Conservation (phyloP, 2,888 invertebrate species). For the Amphipoea oculea region DNA sequence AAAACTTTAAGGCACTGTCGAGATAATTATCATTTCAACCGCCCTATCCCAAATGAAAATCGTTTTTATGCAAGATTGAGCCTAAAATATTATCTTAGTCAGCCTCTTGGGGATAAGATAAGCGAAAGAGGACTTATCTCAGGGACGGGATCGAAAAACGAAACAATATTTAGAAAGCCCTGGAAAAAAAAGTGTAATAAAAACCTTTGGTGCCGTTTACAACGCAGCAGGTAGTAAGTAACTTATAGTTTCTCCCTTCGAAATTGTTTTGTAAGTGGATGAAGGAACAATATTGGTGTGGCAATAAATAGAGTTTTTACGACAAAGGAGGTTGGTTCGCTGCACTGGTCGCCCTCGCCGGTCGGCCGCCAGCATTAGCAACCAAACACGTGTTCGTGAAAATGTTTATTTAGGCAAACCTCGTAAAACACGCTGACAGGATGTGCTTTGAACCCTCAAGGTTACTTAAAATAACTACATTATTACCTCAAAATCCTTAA, state of each 20-base stretch:
- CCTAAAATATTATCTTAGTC: constrained; percentile 77
- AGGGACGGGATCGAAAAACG: constrained; percentile 76
- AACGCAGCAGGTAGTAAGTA: constrained; percentile 83
- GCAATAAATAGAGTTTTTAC: constrained; percentile 82
- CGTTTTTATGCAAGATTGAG: constrained; percentile 67
- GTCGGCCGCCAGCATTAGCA: constrained; percentile 75
- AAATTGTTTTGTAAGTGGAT: constrained; percentile 79
- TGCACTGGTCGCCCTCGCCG: constrained; percentile 69
- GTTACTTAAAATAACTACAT: constrained; percentile 79
- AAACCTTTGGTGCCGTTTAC: constrained; percentile 77
- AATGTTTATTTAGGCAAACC: constrained; percentile 89
- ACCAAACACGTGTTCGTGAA: constrained; percentile 84
- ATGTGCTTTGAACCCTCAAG: constrained; percentile 89
- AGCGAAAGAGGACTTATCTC: constrained; percentile 79
- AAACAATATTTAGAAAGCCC: constrained; percentile 83
- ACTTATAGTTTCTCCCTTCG: constrained; percentile 71
- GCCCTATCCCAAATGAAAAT: constrained; percentile 55
- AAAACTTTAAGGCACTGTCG: constrained; percentile 54
- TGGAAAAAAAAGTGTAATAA: constrained; percentile 77
- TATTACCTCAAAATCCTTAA: constrained; percentile 55
- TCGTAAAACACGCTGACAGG: constrained; percentile 87
- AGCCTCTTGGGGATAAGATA: constrained; percentile 84
- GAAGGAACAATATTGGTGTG: constrained; percentile 80
- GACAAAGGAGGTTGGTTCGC: constrained; percentile 73
- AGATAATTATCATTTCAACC: constrained; percentile 57